phyloP scores from a whole-genome alignment of 2,888 invertebrate species.

The Linnaemya tessellans region DNA sequence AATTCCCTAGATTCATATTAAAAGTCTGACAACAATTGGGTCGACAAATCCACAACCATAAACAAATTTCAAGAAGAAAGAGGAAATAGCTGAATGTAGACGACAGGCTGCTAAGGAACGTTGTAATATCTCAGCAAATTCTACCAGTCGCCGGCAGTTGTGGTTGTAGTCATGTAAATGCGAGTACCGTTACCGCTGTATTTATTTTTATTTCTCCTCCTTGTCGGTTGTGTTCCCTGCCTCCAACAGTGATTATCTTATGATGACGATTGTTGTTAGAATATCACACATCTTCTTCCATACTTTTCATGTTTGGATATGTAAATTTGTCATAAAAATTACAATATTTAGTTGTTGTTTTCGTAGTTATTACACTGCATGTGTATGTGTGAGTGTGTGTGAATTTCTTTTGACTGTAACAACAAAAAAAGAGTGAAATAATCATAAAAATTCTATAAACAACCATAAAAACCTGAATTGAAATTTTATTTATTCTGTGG shows the following conservation, averaged over 20 bases:
- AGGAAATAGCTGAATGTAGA: conserved; percentile 16
- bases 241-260: conserved; percentile 69
- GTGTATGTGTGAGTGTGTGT: conserved; percentile 14
- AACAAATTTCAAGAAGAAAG: conserved; percentile 8
- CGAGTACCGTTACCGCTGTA: conserved; percentile 3
- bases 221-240: background rate
- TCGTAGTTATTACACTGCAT: background rate
- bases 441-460: conserved; percentile 81
- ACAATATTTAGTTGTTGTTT: conserved; percentile 58
- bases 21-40: conserved; percentile 65
- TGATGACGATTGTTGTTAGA: conserved; percentile 61
- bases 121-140: background rate
- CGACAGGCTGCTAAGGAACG: conserved; percentile 15
- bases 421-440: conserved; percentile 78
- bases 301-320: conserved; percentile 72
- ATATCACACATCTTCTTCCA: conserved; percentile 49
- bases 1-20: conserved; percentile 79
- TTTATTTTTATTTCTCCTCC: conserved; percentile 10
- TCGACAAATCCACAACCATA: conserved; percentile 48
- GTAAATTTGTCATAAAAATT: conserved; percentile 77
- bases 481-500: conserved; percentile 80
- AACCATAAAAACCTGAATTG: conserved; percentile 80
- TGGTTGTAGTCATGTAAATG: background rate
- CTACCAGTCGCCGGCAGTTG: conserved; percentile 9
- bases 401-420: conserved; percentile 3